A percentile compares a stretch with the other conserved stretches of the same genome.
phyloP scores from a whole-genome alignment of 23 tunicate species.

The Corella eumyota region DNA sequence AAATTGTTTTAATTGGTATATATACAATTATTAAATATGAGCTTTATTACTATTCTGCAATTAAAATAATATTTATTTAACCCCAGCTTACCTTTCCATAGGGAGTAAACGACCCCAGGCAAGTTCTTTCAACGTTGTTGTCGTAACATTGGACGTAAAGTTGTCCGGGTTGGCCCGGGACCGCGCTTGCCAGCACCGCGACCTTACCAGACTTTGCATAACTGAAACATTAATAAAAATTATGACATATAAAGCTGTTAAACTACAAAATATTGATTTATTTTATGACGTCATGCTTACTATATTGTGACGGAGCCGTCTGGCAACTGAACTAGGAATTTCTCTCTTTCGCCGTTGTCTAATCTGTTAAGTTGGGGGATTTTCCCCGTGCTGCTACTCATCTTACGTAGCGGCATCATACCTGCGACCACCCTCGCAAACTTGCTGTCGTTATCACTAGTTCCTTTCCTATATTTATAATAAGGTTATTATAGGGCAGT shows the following conservation, averaged over 20 bases:
- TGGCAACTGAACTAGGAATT: slow-evolving; percentile 79
- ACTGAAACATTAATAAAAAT: slow-evolving; percentile 15
- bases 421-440: slow-evolving; percentile 6
- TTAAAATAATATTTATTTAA: background rate
- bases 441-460: slow-evolving; percentile 25
- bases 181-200: slow-evolving; percentile 82
- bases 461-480: slow-evolving; percentile 26
- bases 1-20: background rate
- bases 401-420: slow-evolving; percentile 21
- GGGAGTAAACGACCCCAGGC: slow-evolving; percentile 71
- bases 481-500: background rate
- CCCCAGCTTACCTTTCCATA: slow-evolving; percentile 60
- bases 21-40: background rate
- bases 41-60: no score
- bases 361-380: slow-evolving; percentile 66
- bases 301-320: slow-evolving; percentile 71
- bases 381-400: slow-evolving; percentile 27
- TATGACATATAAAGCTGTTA: background rate
- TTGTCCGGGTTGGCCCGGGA: slow-evolving; percentile 49
- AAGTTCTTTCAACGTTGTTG: slow-evolving; percentile 36
- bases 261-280: background rate
- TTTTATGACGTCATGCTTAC: slow-evolving; percentile 28
- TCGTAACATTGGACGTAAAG: slow-evolving; percentile 74
- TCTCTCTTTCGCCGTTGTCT: slow-evolving; percentile 42
- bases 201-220: slow-evolving; percentile 54